phyloP scores from a whole-genome alignment of 2,888 invertebrate genomes.

The Drosophila flavopinicola region DNA sequence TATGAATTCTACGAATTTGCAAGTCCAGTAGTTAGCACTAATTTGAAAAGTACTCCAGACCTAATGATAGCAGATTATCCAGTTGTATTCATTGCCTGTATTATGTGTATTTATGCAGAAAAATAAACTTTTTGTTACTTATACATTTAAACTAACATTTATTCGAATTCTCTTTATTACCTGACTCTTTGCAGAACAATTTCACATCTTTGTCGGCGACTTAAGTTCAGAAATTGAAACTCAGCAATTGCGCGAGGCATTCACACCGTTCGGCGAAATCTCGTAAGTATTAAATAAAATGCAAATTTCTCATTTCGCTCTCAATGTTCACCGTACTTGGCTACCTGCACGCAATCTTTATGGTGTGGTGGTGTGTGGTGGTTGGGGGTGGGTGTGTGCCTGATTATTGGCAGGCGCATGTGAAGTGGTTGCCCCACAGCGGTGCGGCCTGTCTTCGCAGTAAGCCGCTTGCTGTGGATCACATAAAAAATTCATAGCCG shows the following conservation, averaged over 20 bases:
- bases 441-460: slow-evolving; percentile 1
- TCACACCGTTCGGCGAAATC: slow-evolving; percentile 99
- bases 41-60: too few relatives aligned
- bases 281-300: slow-evolving; percentile 89
- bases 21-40: too few relatives aligned
- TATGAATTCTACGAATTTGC: too few relatives aligned
- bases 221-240: slow-evolving; percentile 99
- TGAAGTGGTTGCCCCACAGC: slow-evolving; percentile 18
- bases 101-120: too few relatives aligned
- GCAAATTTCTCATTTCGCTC: slow-evolving; percentile 65
- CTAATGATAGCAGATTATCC: too few relatives aligned
- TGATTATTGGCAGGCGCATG: slow-evolving; percentile 66
- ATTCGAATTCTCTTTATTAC: slow-evolving; percentile 12
- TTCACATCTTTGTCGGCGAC: slow-evolving; percentile 99
- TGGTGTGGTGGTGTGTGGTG: not conserved
- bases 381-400: not conserved
- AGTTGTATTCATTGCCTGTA: too few relatives aligned
- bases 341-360: slow-evolving; percentile 1
- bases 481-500: slow-evolving; percentile 72
- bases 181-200: slow-evolving; percentile 92
- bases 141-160: slow-evolving; percentile 3
- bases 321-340: slow-evolving; percentile 43
- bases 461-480: slow-evolving; percentile 46
- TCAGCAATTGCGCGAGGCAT: slow-evolving; percentile 97
- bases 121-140: too few relatives aligned